Conservation (phyloP, 2,113 vertebrate genomes). For the Zosterops hypoxanthus region DNA sequence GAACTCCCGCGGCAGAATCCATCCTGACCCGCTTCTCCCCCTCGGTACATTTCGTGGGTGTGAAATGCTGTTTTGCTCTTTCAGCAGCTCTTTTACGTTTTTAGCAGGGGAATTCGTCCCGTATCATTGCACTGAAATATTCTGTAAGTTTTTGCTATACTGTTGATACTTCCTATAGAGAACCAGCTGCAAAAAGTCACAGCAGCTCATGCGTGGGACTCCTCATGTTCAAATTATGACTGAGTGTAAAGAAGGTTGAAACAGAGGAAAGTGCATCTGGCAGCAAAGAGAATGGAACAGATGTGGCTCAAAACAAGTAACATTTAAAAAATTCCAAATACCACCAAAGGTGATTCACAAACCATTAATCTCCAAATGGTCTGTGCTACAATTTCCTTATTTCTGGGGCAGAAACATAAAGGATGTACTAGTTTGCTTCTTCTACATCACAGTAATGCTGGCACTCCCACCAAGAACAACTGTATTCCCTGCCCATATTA, state of each 20-base stretch:
- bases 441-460: not conserved
- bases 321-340: not conserved
- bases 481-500: not conserved
- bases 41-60: not conserved
- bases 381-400: not conserved
- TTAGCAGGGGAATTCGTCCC: not conserved
- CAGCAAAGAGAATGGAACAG: not conserved
- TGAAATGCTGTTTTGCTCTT: not conserved
- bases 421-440: not conserved
- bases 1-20: not conserved
- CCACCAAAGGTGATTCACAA: not conserved
- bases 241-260: not conserved
- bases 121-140: not conserved
- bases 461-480: not conserved
- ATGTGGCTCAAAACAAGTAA: not conserved
- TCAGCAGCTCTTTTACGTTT: not conserved
- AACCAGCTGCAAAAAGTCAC: not conserved
- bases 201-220: not conserved
- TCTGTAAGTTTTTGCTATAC: not conserved
- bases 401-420: not conserved
- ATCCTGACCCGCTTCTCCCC: not conserved
- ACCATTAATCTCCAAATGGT: not conserved
- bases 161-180: not conserved
- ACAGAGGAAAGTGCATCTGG: not conserved
- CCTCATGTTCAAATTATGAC: rapidly evolving